A percentile compares a stretch with the other conserved stretches of the same genome.
phyloP scores from a whole-genome alignment of 2,113 vertebrate genomes.

The Siniperca chuatsi region DNA sequence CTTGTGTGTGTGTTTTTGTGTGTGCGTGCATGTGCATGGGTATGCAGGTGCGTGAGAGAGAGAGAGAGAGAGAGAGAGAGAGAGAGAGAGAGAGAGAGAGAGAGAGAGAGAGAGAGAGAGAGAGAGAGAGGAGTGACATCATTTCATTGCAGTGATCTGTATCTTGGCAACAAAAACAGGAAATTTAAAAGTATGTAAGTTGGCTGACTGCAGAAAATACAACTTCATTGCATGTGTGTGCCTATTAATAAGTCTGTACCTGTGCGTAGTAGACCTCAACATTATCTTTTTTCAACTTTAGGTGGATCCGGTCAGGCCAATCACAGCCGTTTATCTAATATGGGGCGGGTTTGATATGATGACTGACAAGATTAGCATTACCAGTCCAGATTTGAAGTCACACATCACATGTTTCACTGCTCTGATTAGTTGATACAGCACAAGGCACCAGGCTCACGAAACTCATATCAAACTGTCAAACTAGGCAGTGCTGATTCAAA shows the following conservation, averaged over 20 bases:
- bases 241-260: not conserved
- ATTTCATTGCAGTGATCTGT: slow-evolving; percentile 13
- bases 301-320: not conserved
- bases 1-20: not conserved
- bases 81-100: not conserved
- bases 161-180: slow-evolving; percentile 34
- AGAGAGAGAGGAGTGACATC: not conserved
- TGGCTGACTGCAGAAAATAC: not conserved
- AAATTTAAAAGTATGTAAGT: not conserved
- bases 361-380: too few relatives aligned
- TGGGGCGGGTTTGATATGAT: too few relatives aligned
- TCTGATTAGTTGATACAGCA: too few relatives aligned
- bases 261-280: not conserved
- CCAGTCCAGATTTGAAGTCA: too few relatives aligned
- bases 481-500: too few relatives aligned
- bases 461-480: too few relatives aligned
- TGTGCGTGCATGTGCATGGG: not conserved
- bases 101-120: not conserved
- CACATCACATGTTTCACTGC: too few relatives aligned
- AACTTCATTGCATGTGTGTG: not conserved
- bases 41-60: not conserved
- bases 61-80: too few relatives aligned
- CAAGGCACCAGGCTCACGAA: too few relatives aligned
- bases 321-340: too few relatives aligned
- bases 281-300: not conserved